Evolutionary conservation across 2,888 invertebrate species (phyloP).

Genomic region (Temnothorax ravouxi): DNA sequence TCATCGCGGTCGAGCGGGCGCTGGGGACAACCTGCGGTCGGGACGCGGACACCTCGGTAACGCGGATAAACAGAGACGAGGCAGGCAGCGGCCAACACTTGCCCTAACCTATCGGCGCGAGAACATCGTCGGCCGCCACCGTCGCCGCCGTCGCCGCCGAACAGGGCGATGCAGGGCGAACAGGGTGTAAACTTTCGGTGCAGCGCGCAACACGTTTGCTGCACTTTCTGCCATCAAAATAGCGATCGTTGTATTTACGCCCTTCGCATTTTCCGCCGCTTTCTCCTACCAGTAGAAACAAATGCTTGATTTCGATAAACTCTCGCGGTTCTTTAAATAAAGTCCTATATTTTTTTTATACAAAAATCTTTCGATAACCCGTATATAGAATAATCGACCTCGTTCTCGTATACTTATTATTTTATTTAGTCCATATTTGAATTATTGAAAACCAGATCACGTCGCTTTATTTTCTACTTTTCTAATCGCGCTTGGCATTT

Average conservation of each 20-base stretch:
- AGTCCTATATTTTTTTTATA: not conserved
- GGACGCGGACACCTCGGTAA: conserved; percentile 3
- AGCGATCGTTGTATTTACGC: not conserved
- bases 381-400: not conserved
- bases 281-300: not conserved
- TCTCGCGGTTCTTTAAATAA: not conserved
- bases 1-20: conserved; percentile 30
- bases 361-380: not conserved
- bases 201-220: not conserved
- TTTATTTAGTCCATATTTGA: not conserved
- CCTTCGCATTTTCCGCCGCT: not conserved
- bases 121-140: conserved; percentile 42
- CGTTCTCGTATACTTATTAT: not conserved
- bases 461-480: not conserved
- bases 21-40: not conserved
- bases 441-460: not conserved
- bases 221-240: conserved; percentile 25
- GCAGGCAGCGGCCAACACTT: conserved; percentile 31
- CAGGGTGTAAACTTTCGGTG: conserved; percentile 24
- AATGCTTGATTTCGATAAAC: not conserved
- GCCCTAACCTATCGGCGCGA: conserved; percentile 41
- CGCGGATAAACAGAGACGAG: conserved; percentile 45
- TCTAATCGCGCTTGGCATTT: not conserved
- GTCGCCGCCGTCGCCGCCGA: no score
- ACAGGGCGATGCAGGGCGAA: no score